Base-by-base conservation (phyloP, 2,113 vertebrate species). In the Lasiurus borealis region DNA sequence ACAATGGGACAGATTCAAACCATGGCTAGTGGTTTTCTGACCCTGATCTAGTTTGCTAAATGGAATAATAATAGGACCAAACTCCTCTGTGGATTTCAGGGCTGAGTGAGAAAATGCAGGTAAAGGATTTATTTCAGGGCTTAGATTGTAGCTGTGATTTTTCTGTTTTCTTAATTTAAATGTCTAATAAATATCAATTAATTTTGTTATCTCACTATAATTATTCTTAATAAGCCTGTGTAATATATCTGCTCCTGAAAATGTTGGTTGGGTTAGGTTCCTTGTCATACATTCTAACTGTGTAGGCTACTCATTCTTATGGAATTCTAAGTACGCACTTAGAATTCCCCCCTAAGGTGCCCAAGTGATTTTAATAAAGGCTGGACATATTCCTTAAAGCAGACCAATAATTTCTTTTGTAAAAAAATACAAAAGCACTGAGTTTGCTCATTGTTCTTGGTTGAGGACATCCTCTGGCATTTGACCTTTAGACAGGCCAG, bases 391-490 rank as follows among this genome's bases (percentile, higher is more conserved):
- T 36, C 44, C 52, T 97, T 88, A 83, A 81, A 69, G 88, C 48
- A 90, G 88, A 82, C 40, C 71, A 36, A 9, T 93, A 40, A 40
- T 73, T 71, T 52, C 69, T 62, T 92, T 90, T n/a, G 73, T 69
- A 46, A 81, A 72, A 87, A 71, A 54, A 12, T 54, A 11, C 13
- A 18, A 29, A 78, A 83, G n/a, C 91, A 9, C 54, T 6, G 73
- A 90, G 71, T 31, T 4, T 73, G 81, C 50, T 90, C 46, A 77
- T 81, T 62, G 69, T 86, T 86, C 85, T 93, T 68, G 73, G 64
- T 25, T 10, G 72, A 92, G 82, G 93, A 83, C 18, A 0, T 31
- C 25, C 18, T 54, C 50, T 94, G 50, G 16, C 62, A 23, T 86
- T 85, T 88, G 73, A 75, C 96, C 95, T 71, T 71, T 36, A 69